Conservation (phyloP, 2,888 invertebrate species). For the Drosophila seclusa region DNA sequence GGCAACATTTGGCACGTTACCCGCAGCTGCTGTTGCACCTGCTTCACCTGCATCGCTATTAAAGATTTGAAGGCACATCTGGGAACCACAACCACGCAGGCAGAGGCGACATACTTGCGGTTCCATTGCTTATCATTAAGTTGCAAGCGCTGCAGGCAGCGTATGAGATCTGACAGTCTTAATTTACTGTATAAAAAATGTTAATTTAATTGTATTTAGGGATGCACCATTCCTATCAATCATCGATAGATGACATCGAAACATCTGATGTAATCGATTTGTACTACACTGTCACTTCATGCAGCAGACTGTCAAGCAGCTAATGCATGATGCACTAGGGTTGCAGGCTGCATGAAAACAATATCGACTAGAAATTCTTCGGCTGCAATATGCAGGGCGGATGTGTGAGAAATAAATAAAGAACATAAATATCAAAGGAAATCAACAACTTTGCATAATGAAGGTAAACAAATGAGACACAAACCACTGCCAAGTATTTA, state of each 20-base stretch:
- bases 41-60: slow-evolving; percentile 59
- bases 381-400: slow-evolving; percentile 11
- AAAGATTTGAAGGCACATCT: slow-evolving; percentile 81
- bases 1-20: slow-evolving; percentile 70
- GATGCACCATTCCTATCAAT: slow-evolving; percentile 20
- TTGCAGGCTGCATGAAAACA: neutral
- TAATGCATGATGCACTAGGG: neutral
- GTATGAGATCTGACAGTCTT: slow-evolving; percentile 19
- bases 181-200: slow-evolving; percentile 37
- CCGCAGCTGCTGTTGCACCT: slow-evolving; percentile 59
- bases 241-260: slow-evolving; percentile 28
- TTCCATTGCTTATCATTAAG: slow-evolving; percentile 45
- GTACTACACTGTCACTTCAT: neutral
- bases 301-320: neutral
- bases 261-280: neutral
- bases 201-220: slow-evolving; percentile 41
- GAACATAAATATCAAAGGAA: neutral
- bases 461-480: slow-evolving; percentile 48
- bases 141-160: slow-evolving; percentile 9
- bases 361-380: slow-evolving; percentile 1
- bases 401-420: slow-evolving; percentile 11
- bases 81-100: slow-evolving; percentile 74
- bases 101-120: slow-evolving; percentile 80
- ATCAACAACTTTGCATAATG: slow-evolving; percentile 22
- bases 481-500: neutral